Percentiles rank a stretch among this genome's conserved stretches.
Conservation (phyloP, 2,888 invertebrate genomes). For the Drosophila anomelani region DNA sequence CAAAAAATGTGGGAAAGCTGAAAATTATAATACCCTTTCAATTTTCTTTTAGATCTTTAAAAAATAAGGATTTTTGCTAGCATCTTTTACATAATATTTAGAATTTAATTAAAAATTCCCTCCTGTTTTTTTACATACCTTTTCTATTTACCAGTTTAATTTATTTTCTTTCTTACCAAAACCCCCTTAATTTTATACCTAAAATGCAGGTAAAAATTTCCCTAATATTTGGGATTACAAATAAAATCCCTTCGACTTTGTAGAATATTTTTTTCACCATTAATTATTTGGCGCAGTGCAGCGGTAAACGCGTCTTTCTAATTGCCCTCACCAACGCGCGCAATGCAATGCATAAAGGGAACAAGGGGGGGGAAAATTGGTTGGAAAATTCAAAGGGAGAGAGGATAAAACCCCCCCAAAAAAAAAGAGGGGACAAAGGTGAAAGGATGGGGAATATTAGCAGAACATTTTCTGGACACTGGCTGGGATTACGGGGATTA, state of each 20-base stretch:
- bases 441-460: slow-evolving; percentile 1
- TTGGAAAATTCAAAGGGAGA: background rate
- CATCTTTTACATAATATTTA: no score
- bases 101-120: no score
- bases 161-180: background rate
- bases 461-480: background rate
- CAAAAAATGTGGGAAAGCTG: no score
- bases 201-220: background rate
- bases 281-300: slow-evolving; percentile 6
- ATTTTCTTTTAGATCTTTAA: no score
- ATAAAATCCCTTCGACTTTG: background rate
- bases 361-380: background rate
- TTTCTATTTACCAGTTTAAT: background rate
- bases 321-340: slow-evolving; percentile 12
- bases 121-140: no score
- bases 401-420: background rate
- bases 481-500: background rate
- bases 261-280: background rate
- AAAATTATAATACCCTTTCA: no score
- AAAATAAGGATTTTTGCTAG: no score
- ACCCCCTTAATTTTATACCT: background rate
- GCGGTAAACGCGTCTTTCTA: slow-evolving; percentile 36
- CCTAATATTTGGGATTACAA: background rate
- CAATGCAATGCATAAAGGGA: slow-evolving; percentile 31
- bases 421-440: background rate